phyloP scores from a whole-genome alignment of 2,888 invertebrate species.

The Neuroscelio doddi region DNA sequence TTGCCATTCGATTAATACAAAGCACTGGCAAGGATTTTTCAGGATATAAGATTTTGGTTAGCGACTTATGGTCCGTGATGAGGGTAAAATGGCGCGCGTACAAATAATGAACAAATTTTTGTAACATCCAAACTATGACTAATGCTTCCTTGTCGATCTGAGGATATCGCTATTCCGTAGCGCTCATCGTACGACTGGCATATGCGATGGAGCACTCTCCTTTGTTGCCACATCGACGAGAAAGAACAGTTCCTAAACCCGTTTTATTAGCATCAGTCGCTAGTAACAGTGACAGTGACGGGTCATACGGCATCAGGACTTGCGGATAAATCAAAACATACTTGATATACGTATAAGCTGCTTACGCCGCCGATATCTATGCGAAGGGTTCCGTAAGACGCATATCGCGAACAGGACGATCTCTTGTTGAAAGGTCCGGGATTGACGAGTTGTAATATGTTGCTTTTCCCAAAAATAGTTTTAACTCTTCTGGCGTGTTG shows the following conservation, averaged over 20 bases:
- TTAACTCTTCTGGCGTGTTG: constrained; percentile 4
- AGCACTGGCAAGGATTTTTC: constrained; percentile 20
- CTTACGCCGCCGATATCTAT: constrained; percentile 11
- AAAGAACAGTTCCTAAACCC: constrained; percentile 19
- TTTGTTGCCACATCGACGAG: constrained; percentile 4
- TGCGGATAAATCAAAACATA: constrained; percentile 22
- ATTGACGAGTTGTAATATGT: constrained; percentile 20
- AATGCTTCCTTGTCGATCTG: constrained; percentile 28
- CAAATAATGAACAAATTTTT: constrained; percentile 21
- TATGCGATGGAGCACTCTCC: constrained; percentile 27
- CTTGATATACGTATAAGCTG: constrained; percentile 16
- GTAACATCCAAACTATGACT: constrained; percentile 13
- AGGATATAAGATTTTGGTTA: constrained; percentile 20
- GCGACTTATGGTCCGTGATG: constrained; percentile 22
- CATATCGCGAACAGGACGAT: constrained; percentile 22
- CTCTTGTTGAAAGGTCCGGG: constrained; percentile 21
- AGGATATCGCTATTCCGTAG: constrained; percentile 20
- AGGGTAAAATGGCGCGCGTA: constrained; percentile 17
- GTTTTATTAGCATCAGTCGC: constrained; percentile 27
- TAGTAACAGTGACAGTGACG: constrained; percentile 21
- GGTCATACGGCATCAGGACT: constrained; percentile 26
- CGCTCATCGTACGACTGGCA: constrained; percentile 15
- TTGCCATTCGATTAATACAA: constrained; percentile 33
- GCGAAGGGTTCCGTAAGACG: constrained; percentile 9
- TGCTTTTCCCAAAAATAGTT: constrained; percentile 21